phyloP scores from a whole-genome alignment of 2,797 vertebrate species.

The Dryobates pubescens region DNA sequence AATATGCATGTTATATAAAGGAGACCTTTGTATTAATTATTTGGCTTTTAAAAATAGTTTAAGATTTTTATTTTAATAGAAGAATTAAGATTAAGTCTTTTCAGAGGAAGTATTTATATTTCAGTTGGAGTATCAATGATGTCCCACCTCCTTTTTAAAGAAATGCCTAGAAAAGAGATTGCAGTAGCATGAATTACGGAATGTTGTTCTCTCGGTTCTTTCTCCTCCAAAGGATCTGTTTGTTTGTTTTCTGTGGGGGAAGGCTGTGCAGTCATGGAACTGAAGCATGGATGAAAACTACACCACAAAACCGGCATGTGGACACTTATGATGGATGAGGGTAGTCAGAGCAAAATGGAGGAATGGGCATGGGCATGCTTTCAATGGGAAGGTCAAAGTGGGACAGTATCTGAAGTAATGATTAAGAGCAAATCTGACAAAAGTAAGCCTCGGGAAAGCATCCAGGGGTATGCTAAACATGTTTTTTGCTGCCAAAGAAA shows the following conservation, averaged over 20 bases:
- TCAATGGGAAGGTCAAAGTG: neutral
- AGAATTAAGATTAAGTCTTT: neutral
- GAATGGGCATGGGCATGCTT: neutral
- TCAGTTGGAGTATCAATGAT: neutral
- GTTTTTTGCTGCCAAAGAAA: neutral
- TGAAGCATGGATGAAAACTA: neutral
- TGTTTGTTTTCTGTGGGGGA: no score
- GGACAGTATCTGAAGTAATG: neutral
- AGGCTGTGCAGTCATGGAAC: accelerated
- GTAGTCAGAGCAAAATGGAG: neutral
- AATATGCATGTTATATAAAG: neutral
- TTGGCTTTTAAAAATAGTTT: neutral
- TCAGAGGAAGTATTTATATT: neutral
- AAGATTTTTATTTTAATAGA: neutral
- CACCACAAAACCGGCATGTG: accelerated
- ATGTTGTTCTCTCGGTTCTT: neutral
- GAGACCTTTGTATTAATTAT: neutral
- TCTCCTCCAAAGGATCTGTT: neutral
- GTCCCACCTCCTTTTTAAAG: neutral
- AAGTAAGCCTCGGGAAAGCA: neutral
- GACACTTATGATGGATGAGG: neutral
- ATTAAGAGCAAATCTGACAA: neutral
- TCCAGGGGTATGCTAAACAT: neutral
- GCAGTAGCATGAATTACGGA: neutral
- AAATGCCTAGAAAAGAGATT: neutral